Percentiles rank a stretch among this genome's conserved stretches.
Evolutionary conservation across 2,888 invertebrate genomes (phyloP).

Genomic region (Hermaeophaga mercurialis): DNA sequence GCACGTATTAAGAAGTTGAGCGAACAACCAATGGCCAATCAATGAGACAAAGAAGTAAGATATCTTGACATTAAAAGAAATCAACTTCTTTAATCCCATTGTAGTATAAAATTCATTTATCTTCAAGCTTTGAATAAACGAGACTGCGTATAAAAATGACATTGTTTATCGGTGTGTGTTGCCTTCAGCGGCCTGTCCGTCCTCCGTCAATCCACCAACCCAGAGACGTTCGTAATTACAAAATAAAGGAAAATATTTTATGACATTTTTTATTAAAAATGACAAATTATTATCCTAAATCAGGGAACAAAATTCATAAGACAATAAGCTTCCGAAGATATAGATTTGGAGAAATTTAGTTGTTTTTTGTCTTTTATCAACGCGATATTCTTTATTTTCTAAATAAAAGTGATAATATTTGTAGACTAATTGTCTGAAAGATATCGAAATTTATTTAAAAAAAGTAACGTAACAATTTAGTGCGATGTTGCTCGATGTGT

Average conservation of each 20-base stretch:
- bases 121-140: conserved; percentile 45
- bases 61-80: conserved; percentile 34
- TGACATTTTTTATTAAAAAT: too few relatives aligned
- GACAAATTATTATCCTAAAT: too few relatives aligned
- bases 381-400: too few relatives aligned
- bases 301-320: too few relatives aligned
- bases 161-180: conserved; percentile 37
- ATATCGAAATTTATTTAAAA: too few relatives aligned
- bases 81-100: conserved; percentile 42
- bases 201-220: conserved; percentile 15
- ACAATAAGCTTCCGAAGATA: too few relatives aligned
- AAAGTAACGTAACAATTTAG: too few relatives aligned
- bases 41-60: conserved; percentile 28
- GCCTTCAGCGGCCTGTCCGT: conserved; percentile 29
- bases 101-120: conserved; percentile 45
- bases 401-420: too few relatives aligned
- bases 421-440: too few relatives aligned
- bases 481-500: too few relatives aligned
- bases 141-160: conserved; percentile 44
- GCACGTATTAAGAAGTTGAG: conserved; percentile 10
- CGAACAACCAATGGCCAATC: conserved; percentile 23
- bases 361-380: too few relatives aligned
- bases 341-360: too few relatives aligned
- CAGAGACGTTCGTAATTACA: conserved; percentile 15
- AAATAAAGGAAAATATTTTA: neutral